Percentiles rank a stretch among this genome's conserved stretches.
Evolutionary conservation across 2,888 invertebrate species (phyloP).

Genomic region (Sisyra terminalis): DNA sequence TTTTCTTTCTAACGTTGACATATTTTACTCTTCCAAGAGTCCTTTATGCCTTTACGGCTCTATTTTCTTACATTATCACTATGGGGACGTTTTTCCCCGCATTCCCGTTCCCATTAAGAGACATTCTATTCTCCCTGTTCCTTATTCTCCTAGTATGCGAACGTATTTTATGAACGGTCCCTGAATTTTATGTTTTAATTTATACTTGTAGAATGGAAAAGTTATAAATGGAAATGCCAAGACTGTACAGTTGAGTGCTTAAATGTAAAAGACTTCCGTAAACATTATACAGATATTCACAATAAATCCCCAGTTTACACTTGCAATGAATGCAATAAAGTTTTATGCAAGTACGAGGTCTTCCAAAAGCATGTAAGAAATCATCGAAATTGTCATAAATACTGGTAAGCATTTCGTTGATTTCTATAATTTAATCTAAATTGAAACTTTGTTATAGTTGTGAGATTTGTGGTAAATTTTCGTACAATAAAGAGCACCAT

Average conservation of each 20-base stretch:
- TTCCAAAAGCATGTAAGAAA: constrained; percentile 2
- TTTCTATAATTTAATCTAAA: neutral
- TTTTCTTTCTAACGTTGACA: too few relatives aligned
- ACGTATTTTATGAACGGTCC: too few relatives aligned
- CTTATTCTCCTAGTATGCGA: too few relatives aligned
- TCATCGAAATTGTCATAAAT: constrained; percentile 4
- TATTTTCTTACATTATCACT: too few relatives aligned
- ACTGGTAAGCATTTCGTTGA: neutral
- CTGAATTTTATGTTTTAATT: neutral
- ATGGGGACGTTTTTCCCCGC: too few relatives aligned
- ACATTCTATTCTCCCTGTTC: too few relatives aligned
- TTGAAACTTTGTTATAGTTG: neutral
- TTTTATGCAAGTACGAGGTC: neutral
- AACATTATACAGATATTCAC: neutral
- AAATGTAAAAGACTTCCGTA: constrained; percentile 1
- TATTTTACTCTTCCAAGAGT: too few relatives aligned
- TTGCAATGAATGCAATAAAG: neutral
- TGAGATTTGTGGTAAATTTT: constrained; percentile 3
- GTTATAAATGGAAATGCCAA: constrained; percentile 3
- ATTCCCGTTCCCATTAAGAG: too few relatives aligned
- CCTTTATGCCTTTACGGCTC: too few relatives aligned
- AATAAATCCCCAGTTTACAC: neutral
- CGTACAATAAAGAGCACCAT: constrained; percentile 2
- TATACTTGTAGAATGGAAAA: constrained; percentile 1
- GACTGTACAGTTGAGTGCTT: neutral